phyloP scores from a whole-genome alignment of 2,113 vertebrate species.

The Chaetorhynchus papuensis region DNA sequence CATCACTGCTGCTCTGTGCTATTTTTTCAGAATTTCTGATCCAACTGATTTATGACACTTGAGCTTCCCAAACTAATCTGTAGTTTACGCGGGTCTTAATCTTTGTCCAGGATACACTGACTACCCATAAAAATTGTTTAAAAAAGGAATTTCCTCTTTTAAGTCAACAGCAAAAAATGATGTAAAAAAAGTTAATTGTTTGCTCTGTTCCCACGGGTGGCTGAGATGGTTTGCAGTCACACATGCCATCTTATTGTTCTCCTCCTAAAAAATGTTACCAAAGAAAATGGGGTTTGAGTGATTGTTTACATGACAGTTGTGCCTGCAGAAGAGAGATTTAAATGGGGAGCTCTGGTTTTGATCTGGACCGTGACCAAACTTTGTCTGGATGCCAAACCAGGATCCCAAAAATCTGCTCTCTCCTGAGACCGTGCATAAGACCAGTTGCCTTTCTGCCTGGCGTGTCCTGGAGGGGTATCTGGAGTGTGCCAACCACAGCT shows the following conservation, averaged over 20 bases:
- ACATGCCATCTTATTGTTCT: constrained; percentile 20
- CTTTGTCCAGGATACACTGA: not conserved
- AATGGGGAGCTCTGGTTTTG: not conserved
- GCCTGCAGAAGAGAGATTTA: not conserved
- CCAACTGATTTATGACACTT: not conserved
- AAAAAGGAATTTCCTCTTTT: not conserved
- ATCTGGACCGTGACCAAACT: not conserved
- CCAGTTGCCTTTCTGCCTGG: not conserved
- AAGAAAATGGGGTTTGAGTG: not conserved
- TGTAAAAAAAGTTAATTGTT: not conserved
- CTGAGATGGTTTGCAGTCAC: not conserved
- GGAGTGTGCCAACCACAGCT: not conserved
- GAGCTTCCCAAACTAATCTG: not conserved
- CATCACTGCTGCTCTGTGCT: not conserved
- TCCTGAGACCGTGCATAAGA: fast-evolving
- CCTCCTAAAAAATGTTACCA: not conserved
- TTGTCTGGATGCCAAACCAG: not conserved
- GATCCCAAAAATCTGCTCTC: not conserved
- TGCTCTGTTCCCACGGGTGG: not conserved
- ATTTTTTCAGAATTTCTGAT: not conserved
- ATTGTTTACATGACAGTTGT: not conserved
- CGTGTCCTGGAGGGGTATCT: not conserved
- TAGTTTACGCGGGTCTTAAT: not conserved
- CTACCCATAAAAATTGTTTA: not conserved
- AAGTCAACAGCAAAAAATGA: not conserved